Conservation (phyloP, 2,888 invertebrate genomes). For the Drosophila neutralis region DNA sequence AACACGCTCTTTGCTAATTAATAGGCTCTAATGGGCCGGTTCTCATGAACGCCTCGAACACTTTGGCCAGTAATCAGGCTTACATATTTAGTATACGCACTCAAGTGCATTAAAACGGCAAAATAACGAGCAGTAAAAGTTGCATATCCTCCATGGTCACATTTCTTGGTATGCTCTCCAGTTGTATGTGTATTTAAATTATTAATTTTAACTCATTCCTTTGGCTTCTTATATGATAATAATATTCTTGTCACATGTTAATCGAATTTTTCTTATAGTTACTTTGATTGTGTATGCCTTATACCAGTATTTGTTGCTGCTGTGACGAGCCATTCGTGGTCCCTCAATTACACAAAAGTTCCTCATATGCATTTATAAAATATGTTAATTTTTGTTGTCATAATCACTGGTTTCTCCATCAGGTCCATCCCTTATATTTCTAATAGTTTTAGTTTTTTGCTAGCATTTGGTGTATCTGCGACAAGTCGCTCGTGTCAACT, state of each 20-base stretch:
- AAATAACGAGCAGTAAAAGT: constrained; percentile 14
- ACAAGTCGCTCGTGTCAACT: background rate
- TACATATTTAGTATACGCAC: constrained; percentile 32
- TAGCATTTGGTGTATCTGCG: background rate
- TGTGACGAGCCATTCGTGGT: background rate
- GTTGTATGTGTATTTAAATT: background rate
- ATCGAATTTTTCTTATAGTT: background rate
- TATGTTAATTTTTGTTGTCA: background rate
- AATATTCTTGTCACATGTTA: background rate
- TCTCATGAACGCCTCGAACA: constrained; percentile 32
- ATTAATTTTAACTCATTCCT: background rate
- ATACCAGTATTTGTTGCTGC: background rate
- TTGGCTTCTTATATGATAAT: background rate
- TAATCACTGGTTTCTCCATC: background rate
- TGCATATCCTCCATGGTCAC: background rate
- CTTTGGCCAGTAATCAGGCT: constrained; percentile 29
- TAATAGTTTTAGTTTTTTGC: background rate
- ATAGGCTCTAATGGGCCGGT: constrained; percentile 66
- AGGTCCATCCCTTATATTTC: background rate
- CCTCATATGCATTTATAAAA: background rate
- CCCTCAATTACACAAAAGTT: background rate
- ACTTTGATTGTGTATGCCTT: background rate
- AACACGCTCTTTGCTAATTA: constrained; percentile 73
- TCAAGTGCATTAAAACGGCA: constrained; percentile 4
- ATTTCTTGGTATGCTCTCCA: background rate